Percentiles rank a stretch among this genome's conserved stretches.
These are phyloP conservation scores for Hippolais icterina DNA, from an alignment of 2,113 vertebrate species.

Conservation along the genomic window DNA sequence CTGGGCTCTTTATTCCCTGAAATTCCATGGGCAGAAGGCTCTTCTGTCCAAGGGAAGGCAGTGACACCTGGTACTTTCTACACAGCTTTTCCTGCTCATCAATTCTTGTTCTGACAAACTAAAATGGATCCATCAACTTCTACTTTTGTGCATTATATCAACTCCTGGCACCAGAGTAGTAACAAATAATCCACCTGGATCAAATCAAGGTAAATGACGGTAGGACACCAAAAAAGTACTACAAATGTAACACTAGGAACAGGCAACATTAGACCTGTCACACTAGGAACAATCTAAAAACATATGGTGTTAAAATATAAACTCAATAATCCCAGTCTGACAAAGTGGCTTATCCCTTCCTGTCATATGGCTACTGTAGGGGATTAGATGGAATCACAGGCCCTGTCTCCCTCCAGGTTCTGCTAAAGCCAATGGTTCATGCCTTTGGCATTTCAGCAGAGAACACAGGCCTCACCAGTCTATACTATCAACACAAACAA, in stretches of 20 bases:
- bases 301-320: slow-evolving; percentile 41
- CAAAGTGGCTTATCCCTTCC: slow-evolving; percentile 52
- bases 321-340: slow-evolving; percentile 41
- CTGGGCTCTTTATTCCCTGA: background rate
- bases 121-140: background rate
- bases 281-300: background rate
- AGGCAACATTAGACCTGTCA: background rate
- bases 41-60: background rate
- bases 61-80: background rate
- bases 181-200: background rate
- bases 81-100: background rate
- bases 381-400: slow-evolving; percentile 23
- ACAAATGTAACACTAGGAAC: background rate
- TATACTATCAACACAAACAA: background rate
- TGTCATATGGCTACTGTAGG: slow-evolving; percentile 44
- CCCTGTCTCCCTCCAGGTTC: background rate
- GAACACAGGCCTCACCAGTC: background rate
- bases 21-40: background rate
- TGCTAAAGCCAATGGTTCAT: background rate
- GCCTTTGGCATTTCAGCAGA: background rate
- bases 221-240: background rate
- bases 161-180: background rate
- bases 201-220: background rate
- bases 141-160: background rate
- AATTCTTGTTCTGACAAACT: background rate